These are phyloP conservation scores for Toxotes lorentzi DNA, from an alignment of 2,797 vertebrate species.

Conservation along the genomic window DNA sequence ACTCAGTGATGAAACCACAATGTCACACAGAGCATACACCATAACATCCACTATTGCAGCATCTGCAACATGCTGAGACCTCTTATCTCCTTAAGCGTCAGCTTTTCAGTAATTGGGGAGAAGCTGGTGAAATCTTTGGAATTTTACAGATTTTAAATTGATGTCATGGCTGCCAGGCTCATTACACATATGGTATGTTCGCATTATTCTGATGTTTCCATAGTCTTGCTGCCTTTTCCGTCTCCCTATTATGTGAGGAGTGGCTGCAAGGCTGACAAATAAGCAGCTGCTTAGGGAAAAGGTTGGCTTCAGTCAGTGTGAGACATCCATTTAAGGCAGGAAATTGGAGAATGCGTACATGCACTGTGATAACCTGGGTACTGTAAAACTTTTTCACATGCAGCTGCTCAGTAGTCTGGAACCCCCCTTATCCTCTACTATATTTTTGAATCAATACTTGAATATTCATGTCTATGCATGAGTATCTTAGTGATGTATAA, in stretches of 20 bases:
- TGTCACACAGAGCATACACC: slow-evolving; percentile 10
- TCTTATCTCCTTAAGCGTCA: slow-evolving; percentile 26
- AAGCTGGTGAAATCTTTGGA: slow-evolving; percentile 21
- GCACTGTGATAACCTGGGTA: background rate
- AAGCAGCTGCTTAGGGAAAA: slow-evolving; percentile 16
- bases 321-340: background rate
- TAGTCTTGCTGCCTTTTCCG: slow-evolving; percentile 9
- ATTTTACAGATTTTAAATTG: slow-evolving; percentile 31
- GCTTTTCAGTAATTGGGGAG: slow-evolving; percentile 26
- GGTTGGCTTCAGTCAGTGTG: background rate
- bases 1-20: slow-evolving; percentile 27
- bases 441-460: background rate
- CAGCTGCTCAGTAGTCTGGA: background rate
- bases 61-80: slow-evolving; percentile 17
- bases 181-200: slow-evolving; percentile 41
- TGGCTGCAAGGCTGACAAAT: slow-evolving; percentile 18
- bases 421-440: background rate
- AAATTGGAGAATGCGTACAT: background rate
- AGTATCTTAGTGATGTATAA: too few species aligned
- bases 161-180: slow-evolving; percentile 39
- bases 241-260: background rate
- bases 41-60: slow-evolving; percentile 16
- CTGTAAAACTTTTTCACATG: background rate
- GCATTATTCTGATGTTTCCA: slow-evolving; percentile 20
- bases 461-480: too few species aligned